Percentiles rank a stretch among this genome's conserved stretches.
Evolutionary conservation across 2,113 vertebrate species (phyloP).

Genomic region (Serilophus lunatus): DNA sequence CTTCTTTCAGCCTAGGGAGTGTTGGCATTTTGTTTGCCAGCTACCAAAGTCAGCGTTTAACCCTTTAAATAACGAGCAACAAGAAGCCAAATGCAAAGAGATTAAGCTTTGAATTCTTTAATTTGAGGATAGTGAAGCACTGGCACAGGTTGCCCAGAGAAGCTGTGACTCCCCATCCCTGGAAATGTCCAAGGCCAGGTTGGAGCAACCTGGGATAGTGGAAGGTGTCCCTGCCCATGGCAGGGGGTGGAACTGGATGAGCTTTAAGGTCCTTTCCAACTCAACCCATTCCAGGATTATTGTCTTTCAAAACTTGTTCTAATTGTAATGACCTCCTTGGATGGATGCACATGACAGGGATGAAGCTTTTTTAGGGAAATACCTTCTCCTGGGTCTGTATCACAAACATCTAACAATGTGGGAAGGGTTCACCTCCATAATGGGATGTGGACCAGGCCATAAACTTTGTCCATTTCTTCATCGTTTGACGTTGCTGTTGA

Average conservation of each 20-base stretch:
- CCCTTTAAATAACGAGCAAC: neutral
- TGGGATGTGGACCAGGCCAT: neutral
- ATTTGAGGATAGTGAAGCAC: neutral
- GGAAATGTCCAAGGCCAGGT: neutral
- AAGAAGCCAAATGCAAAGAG: neutral
- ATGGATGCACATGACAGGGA: neutral
- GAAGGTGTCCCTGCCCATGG: neutral
- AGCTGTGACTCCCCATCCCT: neutral
- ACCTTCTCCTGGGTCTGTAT: neutral
- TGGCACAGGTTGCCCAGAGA: neutral
- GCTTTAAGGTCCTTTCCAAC: neutral
- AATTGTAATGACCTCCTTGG: neutral
- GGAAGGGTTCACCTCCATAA: neutral
- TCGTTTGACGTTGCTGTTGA: fast-evolving
- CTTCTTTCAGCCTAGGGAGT: neutral
- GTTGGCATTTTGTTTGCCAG: neutral
- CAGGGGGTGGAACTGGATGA: neutral
- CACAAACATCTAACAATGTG: neutral
- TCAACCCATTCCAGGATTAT: neutral
- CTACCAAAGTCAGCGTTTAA: neutral
- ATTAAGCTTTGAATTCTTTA: neutral
- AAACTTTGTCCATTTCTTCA: neutral
- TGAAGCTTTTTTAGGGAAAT: neutral
- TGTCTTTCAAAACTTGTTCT: neutral
- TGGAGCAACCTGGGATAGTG: neutral